These are phyloP conservation scores for Diceros bicornis DNA, from an alignment of 2,797 vertebrate genomes.

Conservation along the genomic window DNA sequence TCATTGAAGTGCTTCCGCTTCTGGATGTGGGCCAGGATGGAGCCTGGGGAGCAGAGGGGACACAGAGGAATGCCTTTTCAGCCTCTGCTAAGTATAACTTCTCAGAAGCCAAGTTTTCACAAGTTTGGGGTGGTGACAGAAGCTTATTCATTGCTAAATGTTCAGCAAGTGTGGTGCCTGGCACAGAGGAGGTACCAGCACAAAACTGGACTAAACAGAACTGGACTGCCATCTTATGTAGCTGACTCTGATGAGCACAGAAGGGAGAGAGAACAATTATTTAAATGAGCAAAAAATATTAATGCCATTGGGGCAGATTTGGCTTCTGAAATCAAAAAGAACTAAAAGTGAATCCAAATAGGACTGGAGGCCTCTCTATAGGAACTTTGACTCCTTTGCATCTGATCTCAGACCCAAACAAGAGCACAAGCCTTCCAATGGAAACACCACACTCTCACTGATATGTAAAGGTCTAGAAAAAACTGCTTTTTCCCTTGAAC, in stretches of 20 bases:
- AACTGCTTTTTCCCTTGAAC: background rate
- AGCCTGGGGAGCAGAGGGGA: conserved; percentile 89
- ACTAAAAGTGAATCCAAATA: background rate
- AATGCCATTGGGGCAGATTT: background rate
- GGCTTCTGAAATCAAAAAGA: conserved; percentile 64
- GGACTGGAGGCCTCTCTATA: background rate
- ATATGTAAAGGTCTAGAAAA: background rate
- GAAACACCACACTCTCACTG: background rate
- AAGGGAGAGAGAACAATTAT: background rate
- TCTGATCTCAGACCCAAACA: conserved; percentile 22
- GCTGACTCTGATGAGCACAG: background rate
- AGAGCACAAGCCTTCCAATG: background rate
- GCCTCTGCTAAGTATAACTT: background rate
- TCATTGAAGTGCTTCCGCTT: conserved; percentile 97
- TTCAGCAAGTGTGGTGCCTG: background rate
- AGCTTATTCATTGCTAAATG: background rate
- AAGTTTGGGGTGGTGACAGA: conserved; percentile 6
- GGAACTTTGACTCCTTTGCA: conserved; percentile 15
- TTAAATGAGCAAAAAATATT: background rate
- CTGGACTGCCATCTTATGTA: background rate
- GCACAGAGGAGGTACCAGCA: background rate
- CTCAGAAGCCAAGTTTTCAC: background rate
- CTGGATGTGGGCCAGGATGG: conserved; percentile 97
- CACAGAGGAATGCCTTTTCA: conserved; percentile 21
- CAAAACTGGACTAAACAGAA: conserved; percentile 38